Percentiles rank a stretch among this genome's conserved stretches.
These are phyloP conservation scores for Nothocercus nigrocapillus DNA, from an alignment of 2,113 vertebrate genomes.

Conservation along the genomic window DNA sequence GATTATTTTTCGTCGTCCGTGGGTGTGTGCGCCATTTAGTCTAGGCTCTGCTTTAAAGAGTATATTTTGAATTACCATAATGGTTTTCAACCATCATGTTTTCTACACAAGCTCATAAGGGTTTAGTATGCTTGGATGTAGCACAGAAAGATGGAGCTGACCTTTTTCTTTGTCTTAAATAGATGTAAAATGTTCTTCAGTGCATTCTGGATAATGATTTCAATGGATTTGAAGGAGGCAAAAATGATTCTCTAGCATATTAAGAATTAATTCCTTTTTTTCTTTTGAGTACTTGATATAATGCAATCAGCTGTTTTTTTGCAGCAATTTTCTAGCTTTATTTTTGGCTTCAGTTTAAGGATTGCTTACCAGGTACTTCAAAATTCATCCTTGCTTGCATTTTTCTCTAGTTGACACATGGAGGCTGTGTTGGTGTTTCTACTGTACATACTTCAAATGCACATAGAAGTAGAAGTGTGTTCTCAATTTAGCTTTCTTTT, in stretches of 20 bases:
- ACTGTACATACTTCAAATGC: constrained; percentile 81
- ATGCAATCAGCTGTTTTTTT: constrained; percentile 68
- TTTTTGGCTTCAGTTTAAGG: constrained; percentile 53
- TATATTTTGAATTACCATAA: constrained; percentile 42
- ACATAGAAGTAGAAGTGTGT: constrained; percentile 78
- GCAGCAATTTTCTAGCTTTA: constrained; percentile 63
- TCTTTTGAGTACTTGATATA: constrained; percentile 65
- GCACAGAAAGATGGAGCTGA: constrained; percentile 67
- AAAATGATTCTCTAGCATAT: constrained; percentile 43
- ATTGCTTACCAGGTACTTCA: constrained; percentile 70
- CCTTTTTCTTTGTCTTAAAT: constrained; percentile 42
- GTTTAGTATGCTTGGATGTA: constrained; percentile 68
- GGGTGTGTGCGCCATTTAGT: constrained; percentile 68
- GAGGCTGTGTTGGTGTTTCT: constrained; percentile 75
- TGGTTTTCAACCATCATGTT: constrained; percentile 51
- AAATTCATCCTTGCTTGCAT: constrained; percentile 62
- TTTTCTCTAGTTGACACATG: constrained; percentile 71
- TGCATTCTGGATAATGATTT: constrained; percentile 62
- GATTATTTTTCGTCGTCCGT: constrained; percentile 52
- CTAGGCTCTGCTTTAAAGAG: constrained; percentile 58
- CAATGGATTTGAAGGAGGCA: constrained; percentile 48
- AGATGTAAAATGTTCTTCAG: constrained; percentile 58
- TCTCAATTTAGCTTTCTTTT: constrained; percentile 78
- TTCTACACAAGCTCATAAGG: constrained; percentile 43
- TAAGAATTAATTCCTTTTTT: constrained; percentile 25